Conservation (phyloP, 2,888 invertebrate genomes). For the Lithosia quadra region DNA sequence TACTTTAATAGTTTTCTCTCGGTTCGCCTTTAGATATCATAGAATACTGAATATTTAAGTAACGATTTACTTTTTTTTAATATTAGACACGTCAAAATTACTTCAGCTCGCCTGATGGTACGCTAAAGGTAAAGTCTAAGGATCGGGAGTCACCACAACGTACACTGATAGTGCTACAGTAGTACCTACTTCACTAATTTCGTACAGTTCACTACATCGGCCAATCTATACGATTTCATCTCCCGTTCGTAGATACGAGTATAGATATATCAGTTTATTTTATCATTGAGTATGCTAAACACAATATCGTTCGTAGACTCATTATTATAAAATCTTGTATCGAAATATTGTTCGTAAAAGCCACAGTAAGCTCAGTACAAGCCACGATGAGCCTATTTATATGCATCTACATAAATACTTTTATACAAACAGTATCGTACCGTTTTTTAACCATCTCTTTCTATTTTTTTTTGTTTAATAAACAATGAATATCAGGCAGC, state of each 20-base stretch:
- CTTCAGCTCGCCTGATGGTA: not conserved
- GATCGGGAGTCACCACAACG: no score
- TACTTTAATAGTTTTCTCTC: not conserved
- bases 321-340: not conserved
- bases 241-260: not conserved
- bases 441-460: not conserved
- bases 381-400: not conserved
- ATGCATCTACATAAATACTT: not conserved
- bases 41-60: not conserved
- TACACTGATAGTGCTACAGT: no score
- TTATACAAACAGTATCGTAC: not conserved
- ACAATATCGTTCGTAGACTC: not conserved
- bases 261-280: not conserved
- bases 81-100: no score
- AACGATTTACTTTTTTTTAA: not conserved
- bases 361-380: not conserved
- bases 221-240: not conserved
- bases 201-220: not conserved
- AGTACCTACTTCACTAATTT: no score
- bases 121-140: no score
- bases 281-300: not conserved
- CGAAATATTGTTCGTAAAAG: not conserved
- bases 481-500: no score
- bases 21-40: not conserved
- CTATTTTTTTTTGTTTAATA: no score